Percentiles rank a stretch among this genome's conserved stretches.
Evolutionary conservation across 2,797 vertebrate genomes (phyloP).

Genomic region (Chiroxiphia lanceolata): DNA sequence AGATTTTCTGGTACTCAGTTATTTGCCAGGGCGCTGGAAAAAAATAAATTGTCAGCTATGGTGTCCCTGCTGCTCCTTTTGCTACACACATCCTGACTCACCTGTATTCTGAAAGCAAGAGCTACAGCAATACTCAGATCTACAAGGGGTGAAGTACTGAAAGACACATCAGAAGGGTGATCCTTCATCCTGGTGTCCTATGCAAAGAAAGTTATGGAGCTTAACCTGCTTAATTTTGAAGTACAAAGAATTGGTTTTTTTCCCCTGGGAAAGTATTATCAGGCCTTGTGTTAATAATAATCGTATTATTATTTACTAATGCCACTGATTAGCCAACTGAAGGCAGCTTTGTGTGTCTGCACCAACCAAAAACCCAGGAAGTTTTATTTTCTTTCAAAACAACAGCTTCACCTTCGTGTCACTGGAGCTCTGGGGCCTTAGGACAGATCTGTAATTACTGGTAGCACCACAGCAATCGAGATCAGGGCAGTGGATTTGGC

Average conservation of each 20-base stretch:
- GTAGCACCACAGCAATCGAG: neutral
- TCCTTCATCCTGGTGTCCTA: neutral
- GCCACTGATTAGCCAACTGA: neutral
- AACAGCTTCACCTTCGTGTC: neutral
- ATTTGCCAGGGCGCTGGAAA: neutral
- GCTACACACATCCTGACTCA: neutral
- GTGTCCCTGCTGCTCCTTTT: neutral
- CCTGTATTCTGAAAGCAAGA: neutral
- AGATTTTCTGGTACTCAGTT: neutral
- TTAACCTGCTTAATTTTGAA: neutral
- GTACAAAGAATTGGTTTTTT: neutral
- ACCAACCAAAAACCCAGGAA: neutral
- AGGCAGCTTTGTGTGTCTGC: neutral
- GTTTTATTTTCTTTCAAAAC: slow-evolving; percentile 50
- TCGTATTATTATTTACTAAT: neutral
- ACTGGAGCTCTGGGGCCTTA: neutral
- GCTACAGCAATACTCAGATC: neutral
- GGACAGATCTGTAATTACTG: slow-evolving; percentile 3
- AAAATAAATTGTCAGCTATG: neutral
- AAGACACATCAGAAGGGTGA: neutral
- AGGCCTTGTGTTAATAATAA: neutral
- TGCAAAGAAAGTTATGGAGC: neutral
- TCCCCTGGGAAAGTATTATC: neutral
- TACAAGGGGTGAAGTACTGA: neutral
- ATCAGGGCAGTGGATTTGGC: slow-evolving; percentile 29